Evolutionary conservation across 2,888 invertebrate species (phyloP), one percentile per base, ranked within the genome.

Genomic region (Globia sparganii): DNA sequence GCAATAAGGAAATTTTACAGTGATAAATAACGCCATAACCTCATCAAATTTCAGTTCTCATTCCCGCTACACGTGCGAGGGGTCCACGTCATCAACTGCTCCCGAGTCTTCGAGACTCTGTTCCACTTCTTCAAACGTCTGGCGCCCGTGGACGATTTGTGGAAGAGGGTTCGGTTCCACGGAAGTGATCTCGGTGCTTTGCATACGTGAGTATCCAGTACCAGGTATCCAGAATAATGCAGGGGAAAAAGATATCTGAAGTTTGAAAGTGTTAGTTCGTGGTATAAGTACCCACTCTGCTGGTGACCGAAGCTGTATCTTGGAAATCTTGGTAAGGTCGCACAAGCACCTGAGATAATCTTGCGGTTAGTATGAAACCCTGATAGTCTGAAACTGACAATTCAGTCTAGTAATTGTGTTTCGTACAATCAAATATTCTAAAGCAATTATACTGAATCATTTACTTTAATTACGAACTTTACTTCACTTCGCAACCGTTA

Each of bases 31-130:
- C 28, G n/a, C 0, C 34, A 13, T 15, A 11, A 25, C 6, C 8
- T 68, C 0, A 2, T 69, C 9, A 37, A n/a, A 40, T 94, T 96
- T 43, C 91, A 98, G 98, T 97, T 97, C 18, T 97, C 98, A 4
- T 98, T 98, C 90, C 98, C 98, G 0, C 96, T 98, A 87, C 97
- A 97, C 85, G 97, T 98, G 71, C 97, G 98, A 61, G 98, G 98
- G 0, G 97, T 98, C 64, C 98, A 98, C 94, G 97, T 98, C 49
- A 96, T 98, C 5, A 97, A 98, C 92, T 98, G 98, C 91, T 98
- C 98, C 4, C 97, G 98, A 97, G 94, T 98, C 5, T 98, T 98
- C 91, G 98, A 98, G 91, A 97, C 97, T 31, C 97, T 98, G 56
- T 98, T 97, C 92, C 97, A 97, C 79, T 96, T 98, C 70, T 98